Percentiles rank a stretch among this genome's conserved stretches.
Evolutionary conservation across 2,888 invertebrate species (phyloP).

Genomic region (Callyntrura guangdongensis): DNA sequence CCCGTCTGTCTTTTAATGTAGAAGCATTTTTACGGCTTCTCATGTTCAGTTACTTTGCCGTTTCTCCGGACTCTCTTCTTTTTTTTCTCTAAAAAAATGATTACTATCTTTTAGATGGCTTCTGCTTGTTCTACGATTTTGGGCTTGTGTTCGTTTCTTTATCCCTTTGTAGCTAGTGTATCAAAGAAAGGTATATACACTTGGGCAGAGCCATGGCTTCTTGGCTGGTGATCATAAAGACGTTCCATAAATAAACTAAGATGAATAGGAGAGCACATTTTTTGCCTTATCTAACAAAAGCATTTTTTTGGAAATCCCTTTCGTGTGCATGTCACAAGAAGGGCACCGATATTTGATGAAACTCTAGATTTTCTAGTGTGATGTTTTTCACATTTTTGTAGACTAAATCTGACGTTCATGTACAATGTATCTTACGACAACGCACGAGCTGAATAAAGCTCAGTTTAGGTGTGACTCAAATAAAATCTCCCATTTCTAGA

Average conservation of each 20-base stretch:
- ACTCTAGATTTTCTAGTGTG: slow-evolving; percentile 41
- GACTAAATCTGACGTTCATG: background rate
- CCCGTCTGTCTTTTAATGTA: background rate
- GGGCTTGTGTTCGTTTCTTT: background rate
- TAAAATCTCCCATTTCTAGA: background rate
- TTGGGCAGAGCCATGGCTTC: background rate
- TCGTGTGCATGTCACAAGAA: slow-evolving; percentile 31
- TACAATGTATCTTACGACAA: background rate
- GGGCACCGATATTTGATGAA: slow-evolving; percentile 30
- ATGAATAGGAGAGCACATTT: background rate
- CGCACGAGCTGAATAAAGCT: background rate
- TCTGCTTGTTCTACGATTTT: slow-evolving; percentile 24
- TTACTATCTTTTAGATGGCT: slow-evolving; percentile 54
- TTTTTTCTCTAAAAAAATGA: slow-evolving; percentile 49
- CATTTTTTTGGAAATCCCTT: slow-evolving; percentile 19
- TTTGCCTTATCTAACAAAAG: background rate
- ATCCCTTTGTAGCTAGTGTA: slow-evolving; percentile 2
- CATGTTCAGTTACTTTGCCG: background rate
- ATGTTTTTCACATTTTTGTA: background rate
- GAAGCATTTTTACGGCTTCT: slow-evolving; percentile 46
- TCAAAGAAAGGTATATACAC: background rate
- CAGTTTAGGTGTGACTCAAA: background rate
- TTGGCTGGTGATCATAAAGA: slow-evolving; percentile 14
- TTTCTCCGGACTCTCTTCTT: background rate
- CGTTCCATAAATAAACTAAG: slow-evolving; percentile 72